Evolutionary conservation across 92 coral and sea anemone species (phyloP).

Genomic region (Zoanthus solanderi): DNA sequence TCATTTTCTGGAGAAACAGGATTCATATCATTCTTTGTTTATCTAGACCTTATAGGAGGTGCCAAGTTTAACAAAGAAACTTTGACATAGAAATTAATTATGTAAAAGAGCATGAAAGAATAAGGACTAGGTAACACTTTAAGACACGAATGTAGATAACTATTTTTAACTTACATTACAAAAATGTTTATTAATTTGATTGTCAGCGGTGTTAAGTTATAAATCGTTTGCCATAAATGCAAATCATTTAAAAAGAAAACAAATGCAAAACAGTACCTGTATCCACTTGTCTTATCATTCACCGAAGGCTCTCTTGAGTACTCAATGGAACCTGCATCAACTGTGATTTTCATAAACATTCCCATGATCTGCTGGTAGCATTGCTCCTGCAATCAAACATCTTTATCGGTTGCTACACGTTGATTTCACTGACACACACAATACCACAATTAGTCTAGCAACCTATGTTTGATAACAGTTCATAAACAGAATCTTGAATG

Average conservation of each 20-base stretch:
- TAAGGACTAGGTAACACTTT: no score
- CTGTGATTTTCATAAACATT: slow-evolving; percentile 96
- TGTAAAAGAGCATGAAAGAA: no score
- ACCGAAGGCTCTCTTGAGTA: slow-evolving; percentile 92
- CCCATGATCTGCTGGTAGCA: slow-evolving; percentile 96
- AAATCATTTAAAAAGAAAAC: no score
- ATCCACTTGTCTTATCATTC: slow-evolving; percentile 92
- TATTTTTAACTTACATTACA: no score
- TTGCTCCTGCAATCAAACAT: slow-evolving; percentile 69
- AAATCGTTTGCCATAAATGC: no score
- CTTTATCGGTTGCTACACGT: background rate
- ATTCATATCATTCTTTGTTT: background rate
- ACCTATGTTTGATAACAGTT: background rate
- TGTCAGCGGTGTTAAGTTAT: no score
- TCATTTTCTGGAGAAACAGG: background rate
- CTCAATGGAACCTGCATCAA: slow-evolving; percentile 96
- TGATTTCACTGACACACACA: no score
- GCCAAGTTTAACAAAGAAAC: no score
- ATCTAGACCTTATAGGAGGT: background rate
- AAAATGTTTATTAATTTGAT: no score
- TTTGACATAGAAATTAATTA: no score
- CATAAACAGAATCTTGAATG: no score
- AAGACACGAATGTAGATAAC: no score
- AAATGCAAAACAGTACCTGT: slow-evolving; percentile 62
- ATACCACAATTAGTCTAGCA: background rate